phyloP scores from a whole-genome alignment of 2,888 invertebrate genomes.

The Caenorhabditis zanzibari region DNA sequence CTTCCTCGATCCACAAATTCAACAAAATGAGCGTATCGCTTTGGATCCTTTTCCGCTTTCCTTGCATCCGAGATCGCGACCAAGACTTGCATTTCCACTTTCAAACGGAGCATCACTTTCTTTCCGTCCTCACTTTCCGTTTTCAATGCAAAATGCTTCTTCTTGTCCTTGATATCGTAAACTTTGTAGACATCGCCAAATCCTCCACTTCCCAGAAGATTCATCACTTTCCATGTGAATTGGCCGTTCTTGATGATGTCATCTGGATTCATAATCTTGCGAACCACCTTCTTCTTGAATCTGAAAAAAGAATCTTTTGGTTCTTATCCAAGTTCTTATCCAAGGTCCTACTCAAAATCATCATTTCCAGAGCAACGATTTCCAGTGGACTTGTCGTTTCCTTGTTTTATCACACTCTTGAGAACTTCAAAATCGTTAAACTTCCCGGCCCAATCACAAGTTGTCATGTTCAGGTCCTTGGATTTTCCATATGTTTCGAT shows the following conservation, averaged over 20 bases:
- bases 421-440: conserved; percentile 2
- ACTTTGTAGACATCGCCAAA: conserved; percentile 73
- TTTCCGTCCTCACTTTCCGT: conserved; percentile 68
- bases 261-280: conserved; percentile 52
- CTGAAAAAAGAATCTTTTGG: conserved; percentile 12
- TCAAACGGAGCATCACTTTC: conserved; percentile 68
- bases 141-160: conserved; percentile 68
- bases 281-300: conserved; percentile 16
- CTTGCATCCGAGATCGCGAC: conserved; percentile 47
- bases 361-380: conserved; percentile 52
- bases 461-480: conserved; percentile 22
- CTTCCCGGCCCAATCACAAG: conserved; percentile 47
- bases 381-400: conserved; percentile 15
- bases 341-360: conserved; percentile 37
- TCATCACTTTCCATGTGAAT: conserved; percentile 53
- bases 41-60: neutral
- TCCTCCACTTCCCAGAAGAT: conserved; percentile 67
- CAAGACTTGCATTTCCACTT: conserved; percentile 67
- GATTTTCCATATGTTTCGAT: conserved; percentile 16
- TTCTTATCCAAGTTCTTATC: neutral
- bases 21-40: conserved; percentile 55
- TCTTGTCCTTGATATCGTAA: conserved; percentile 24
- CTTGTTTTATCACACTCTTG: conserved; percentile 22
- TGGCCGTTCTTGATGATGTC: conserved; percentile 45
- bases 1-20: conserved; percentile 68